Base-by-base conservation (phyloP, 2,113 vertebrate genomes). In the Guaruba guarouba region DNA sequence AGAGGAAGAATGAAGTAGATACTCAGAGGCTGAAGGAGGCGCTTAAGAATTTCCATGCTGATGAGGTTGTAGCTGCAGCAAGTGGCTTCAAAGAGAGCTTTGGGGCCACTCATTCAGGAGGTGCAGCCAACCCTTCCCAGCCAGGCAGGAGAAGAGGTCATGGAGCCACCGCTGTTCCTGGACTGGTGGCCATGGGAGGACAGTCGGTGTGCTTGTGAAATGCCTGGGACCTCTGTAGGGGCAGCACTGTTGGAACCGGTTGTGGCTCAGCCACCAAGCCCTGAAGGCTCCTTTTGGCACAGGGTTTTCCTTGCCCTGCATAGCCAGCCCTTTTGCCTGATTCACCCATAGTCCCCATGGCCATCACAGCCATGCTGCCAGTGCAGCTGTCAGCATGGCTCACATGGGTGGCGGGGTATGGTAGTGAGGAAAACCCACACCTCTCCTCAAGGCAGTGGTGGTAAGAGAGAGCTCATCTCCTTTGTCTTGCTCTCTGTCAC, bases 371-470 rank as follows among this genome's bases (percentile, higher is more conserved):
- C 20, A 4, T 25, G 48, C 35, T 57, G 35, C 31, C 5, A 13
- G n/a, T 2, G 13, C 33, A 24, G 68, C 52, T 95, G 29, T 41
- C 80, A 44, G 23, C 6, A 8, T 57, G 48, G 37, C 61, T 90
- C 1, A 0, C 0, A 7, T 33, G 55, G 52, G 43, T 80, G 44
- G 22, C 44, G 41, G 41, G 35, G 20, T 46, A 19, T 0, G 8
- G 69, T 37, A 31, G 13, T 35, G 35, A 71, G 44, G 71, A 61
- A 79, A 70, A 74, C 52, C 33, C 41, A 24, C 31, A 41, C 10
- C 25, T 12, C 15, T 35, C 10, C 75, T 81, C 35, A 10, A 52
- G 37, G 19, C 0, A 0, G 17, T 51, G n/a, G 46, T 78, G 41
- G 22, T 61, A 43, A 61, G 33, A 27, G 51, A 67, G 46, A 64